Evolutionary conservation across 2,113 vertebrate species (phyloP).

Genomic region (Apaloderma vittatum): DNA sequence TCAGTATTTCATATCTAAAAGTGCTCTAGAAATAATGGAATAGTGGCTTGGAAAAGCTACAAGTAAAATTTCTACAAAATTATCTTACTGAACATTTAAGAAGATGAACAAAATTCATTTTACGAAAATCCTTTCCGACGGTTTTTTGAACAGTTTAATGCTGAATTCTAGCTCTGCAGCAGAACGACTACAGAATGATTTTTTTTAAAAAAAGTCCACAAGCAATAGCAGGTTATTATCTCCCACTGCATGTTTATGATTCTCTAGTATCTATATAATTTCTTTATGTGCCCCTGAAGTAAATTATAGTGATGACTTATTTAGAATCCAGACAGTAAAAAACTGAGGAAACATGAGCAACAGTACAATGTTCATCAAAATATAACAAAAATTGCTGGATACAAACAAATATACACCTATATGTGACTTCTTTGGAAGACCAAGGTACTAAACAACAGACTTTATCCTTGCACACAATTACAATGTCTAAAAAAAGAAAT

Average conservation of each 20-base stretch:
- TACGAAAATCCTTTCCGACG: background rate
- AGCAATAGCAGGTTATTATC: background rate
- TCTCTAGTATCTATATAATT: background rate
- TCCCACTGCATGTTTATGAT: background rate
- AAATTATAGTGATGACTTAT: background rate
- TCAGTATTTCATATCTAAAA: background rate
- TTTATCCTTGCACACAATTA: background rate
- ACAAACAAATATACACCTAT: background rate
- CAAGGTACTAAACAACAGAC: background rate
- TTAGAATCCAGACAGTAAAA: constrained; percentile 14
- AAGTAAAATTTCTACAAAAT: background rate
- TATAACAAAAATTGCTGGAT: background rate
- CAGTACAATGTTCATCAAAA: background rate
- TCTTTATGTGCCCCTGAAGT: background rate
- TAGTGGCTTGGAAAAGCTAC: background rate
- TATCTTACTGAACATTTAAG: background rate
- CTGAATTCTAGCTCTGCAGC: background rate
- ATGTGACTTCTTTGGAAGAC: background rate
- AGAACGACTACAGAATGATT: background rate
- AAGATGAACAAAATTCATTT: background rate
- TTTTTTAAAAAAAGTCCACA: background rate
- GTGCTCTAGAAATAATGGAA: background rate
- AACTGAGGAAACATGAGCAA: background rate
- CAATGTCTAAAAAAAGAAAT: background rate
- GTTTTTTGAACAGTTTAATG: background rate